Evolutionary conservation across 2,888 invertebrate species (phyloP), one percentile per base, ranked within the genome.

Genomic region (Antitype chi): DNA sequence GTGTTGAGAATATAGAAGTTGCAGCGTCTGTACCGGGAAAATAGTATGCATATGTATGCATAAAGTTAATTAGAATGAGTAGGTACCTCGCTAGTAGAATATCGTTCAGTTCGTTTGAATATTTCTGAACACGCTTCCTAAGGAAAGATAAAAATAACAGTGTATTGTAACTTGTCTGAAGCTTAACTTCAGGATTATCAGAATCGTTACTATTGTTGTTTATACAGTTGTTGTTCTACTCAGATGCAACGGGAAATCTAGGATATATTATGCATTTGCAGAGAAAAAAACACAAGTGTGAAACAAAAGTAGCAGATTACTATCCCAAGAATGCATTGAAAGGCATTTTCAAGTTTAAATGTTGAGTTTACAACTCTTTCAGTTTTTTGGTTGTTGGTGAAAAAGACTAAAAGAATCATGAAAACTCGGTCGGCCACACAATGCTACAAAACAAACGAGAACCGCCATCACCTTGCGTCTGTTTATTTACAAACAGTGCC

Each of bases 1-100:
- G 94, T 94, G 94, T 89, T 85, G 82, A 79, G 94, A 94, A 93
- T 94, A 80, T 84, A 85, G 84, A 89, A 85, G 80, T 73, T 70
- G 76, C 80, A 74, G 49, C 32, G 49, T 71, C 47, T 67, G 43
- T 49, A 47, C 43, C 11, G 67, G 57, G 70, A 74, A 75, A 80
- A 79, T 67, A 64, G 55, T 75, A 79, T 82, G 76, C 78, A 78
- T 82, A 82, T 76, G 76, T 78, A 76, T 75, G 64, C 78, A 81
- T 76, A 76, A 64, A 72, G 68, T 77, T 87, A 87, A 88, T 88
- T 85, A 88, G 80, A 70, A 53, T n/a, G 63, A 59, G 20, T 32
- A 59, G 13, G 32, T n/a, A 53, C 23, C 13, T 60, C 15, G 7
- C 2, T 28, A 67, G 66, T 25, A 49, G 20, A 28, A 57, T 57